Evolutionary conservation across 30 jellyfish, hydroid and myxozoan genomes (phyloP), one percentile per base, ranked within the genome.

Genomic region (Aurelia coerulea): DNA sequence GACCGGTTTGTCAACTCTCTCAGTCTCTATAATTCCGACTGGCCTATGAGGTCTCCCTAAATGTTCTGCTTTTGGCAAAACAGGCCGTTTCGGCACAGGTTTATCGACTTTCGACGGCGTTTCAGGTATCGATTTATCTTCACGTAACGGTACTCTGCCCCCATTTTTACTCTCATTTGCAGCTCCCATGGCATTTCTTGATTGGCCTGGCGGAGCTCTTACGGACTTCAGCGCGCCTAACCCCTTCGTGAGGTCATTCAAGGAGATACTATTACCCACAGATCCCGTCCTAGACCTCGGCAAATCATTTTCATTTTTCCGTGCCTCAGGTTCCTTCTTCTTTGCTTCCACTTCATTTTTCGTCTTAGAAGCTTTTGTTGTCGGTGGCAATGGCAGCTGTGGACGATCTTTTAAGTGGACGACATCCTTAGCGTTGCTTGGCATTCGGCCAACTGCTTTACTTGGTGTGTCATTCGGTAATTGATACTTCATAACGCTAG

Each of bases 61-160:
- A 19, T 85, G 80, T 42, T 35, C 59, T 23, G 17, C 68, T 31
- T 64, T 74, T 12, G 88, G 88, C n/a, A 39, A 65, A 64, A 41
- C 41, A 2, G 91, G 91, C 49, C 83, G 78, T 64, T 52, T 74
- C 7, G 94, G 94, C 1, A 60, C 73, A 56, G 79, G 92, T 70
- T 79, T 69, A 32, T 66, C 90, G 2, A 41, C 81, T 73, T 33
- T 75, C 72, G 46, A 46, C 14, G 56, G 56, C 14, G 8, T 46
- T 46, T 46, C 56, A 46, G 56, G 56, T 6, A 46, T 46, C 12
- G 56, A 46, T 46, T 46, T 46, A 46, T 6, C 56, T 46, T 46
- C 56, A 7, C 56, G 13, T 6, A 46, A 6, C 56, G 56, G 13
- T 9, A 46, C 56, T 9, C 14, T 46, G 56, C 56, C 56, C 1